phyloP scores from a whole-genome alignment of 2,888 invertebrate genomes.

The Ophioninae sp. region DNA sequence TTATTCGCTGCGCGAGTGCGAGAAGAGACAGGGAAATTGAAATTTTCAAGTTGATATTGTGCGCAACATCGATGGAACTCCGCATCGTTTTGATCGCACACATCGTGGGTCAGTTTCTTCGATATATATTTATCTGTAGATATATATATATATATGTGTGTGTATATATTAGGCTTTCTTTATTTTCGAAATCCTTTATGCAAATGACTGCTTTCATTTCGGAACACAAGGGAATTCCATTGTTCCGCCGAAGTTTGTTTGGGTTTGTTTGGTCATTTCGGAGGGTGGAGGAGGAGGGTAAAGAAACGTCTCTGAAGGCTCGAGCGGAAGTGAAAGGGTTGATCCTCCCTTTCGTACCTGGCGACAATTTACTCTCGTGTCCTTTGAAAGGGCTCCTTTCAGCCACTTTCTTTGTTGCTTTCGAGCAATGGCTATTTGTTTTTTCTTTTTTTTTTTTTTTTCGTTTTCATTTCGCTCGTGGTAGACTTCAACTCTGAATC shows the following conservation, averaged over 20 bases:
- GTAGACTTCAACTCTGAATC: background rate
- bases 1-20: no score
- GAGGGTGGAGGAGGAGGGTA: background rate
- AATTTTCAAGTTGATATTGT: conserved; percentile 43
- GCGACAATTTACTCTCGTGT: conserved; percentile 5
- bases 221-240: background rate
- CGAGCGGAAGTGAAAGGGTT: conserved; percentile 11
- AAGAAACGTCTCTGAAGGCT: conserved; percentile 1
- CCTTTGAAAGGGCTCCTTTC: background rate
- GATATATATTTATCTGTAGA: background rate
- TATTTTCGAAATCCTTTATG: background rate
- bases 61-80: conserved; percentile 73
- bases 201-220: background rate
- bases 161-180: background rate
- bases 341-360: conserved; percentile 24
- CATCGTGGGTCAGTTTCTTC: conserved; percentile 67
- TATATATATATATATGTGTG: background rate
- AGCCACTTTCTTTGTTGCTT: background rate
- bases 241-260: no score
- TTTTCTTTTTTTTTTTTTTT: background rate
- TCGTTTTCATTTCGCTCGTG: background rate
- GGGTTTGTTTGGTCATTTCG: background rate
- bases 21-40: background rate
- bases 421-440: background rate
- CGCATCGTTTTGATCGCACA: conserved; percentile 72